Conservation (phyloP, 2,888 invertebrate species). For the Synanthedon tipuliformis region DNA sequence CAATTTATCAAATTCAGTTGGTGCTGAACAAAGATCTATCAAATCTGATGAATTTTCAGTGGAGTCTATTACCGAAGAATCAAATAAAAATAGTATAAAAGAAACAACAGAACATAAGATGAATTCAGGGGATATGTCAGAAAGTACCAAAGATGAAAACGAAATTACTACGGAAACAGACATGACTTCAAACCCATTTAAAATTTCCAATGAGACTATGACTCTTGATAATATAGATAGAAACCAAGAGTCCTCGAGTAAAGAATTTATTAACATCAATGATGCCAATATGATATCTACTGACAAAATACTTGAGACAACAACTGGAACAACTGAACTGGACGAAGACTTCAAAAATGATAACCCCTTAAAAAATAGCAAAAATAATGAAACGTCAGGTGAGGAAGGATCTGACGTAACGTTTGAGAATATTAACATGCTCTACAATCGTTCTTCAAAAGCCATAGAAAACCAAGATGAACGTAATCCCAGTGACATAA, state of each 20-base stretch:
- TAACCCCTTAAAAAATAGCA: slow-evolving; percentile 5
- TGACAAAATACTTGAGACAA: slow-evolving; percentile 8
- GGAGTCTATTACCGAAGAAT: slow-evolving; percentile 18
- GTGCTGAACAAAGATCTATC: slow-evolving; percentile 31
- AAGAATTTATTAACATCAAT: slow-evolving; percentile 1
- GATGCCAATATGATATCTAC: slow-evolving; percentile 13
- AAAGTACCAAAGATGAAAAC: slow-evolving; percentile 7
- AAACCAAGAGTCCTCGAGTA: background rate
- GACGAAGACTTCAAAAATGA: slow-evolving; percentile 19
- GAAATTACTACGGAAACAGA: slow-evolving; percentile 4
- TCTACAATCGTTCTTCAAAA: slow-evolving; percentile 49
- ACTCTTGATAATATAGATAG: background rate
- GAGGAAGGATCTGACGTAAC: slow-evolving; percentile 33
- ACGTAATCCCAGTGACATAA: slow-evolving; percentile 8
- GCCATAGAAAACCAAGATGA: slow-evolving; percentile 27
- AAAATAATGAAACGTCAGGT: slow-evolving; percentile 11
- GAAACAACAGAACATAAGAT: background rate
- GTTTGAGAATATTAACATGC: slow-evolving; percentile 44
- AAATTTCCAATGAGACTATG: background rate
- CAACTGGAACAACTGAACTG: slow-evolving; percentile 17
- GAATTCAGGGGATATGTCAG: slow-evolving; percentile 5
- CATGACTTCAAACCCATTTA: background rate
- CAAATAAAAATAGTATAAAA: slow-evolving; percentile 1
- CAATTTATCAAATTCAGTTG: slow-evolving; percentile 4
- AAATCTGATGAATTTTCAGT: slow-evolving; percentile 23